These are phyloP conservation scores for Sinelater perroti DNA, from an alignment of 2,888 invertebrate species.

Conservation along the genomic window DNA sequence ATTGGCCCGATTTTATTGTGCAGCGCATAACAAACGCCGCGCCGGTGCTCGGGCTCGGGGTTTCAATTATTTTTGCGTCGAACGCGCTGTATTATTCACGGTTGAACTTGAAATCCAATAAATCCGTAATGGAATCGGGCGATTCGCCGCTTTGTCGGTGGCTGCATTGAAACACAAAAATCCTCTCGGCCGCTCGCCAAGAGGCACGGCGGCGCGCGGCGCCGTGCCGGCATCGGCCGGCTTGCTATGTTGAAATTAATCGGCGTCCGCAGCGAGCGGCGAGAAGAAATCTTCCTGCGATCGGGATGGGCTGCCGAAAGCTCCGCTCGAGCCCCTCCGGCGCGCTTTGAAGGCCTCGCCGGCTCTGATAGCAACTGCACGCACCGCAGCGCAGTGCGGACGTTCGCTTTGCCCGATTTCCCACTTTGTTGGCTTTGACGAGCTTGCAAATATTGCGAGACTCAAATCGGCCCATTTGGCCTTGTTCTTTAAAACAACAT, in stretches of 20 bases:
- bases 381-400: constrained; percentile 29
- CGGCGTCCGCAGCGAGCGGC: too few species aligned
- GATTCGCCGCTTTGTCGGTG: background rate
- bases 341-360: constrained; percentile 34
- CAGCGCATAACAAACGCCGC: too few species aligned
- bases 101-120: too few species aligned
- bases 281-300: constrained; percentile 27
- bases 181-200: background rate
- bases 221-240: too few species aligned
- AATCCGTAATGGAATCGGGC: too few species aligned
- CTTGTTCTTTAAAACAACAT: too few species aligned
- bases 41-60: too few species aligned
- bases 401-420: constrained; percentile 26
- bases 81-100: too few species aligned
- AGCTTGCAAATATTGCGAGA: constrained; percentile 23
- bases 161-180: constrained; percentile 3
- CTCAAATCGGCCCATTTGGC: constrained; percentile 3
- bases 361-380: constrained; percentile 33
- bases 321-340: constrained; percentile 31
- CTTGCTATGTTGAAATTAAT: too few species aligned
- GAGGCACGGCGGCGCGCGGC: too few species aligned
- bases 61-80: too few species aligned
- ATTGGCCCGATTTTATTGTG: too few species aligned
- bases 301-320: constrained; percentile 34
- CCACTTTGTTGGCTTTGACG: constrained; percentile 20